Base-by-base conservation (phyloP, 2,113 vertebrate genomes). In the Myiozetetes cayanensis region DNA sequence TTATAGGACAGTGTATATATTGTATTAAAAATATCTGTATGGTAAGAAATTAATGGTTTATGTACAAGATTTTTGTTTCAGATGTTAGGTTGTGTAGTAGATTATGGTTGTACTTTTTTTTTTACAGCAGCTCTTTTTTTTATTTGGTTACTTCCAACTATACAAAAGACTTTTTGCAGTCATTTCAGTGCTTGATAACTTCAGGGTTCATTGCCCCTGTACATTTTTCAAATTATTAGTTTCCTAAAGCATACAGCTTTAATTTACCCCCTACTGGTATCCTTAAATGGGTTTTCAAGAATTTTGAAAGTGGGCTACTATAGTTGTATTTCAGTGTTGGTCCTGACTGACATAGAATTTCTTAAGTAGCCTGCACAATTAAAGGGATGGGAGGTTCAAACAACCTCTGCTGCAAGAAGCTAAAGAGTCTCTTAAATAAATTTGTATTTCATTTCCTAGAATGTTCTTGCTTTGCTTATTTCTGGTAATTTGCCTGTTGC, bases 211-310 rank as follows among this genome's bases (percentile, higher is more conserved):
- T 94, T 97, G 97, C 91, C 87, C 94, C 82, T 96, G 93, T 97
- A 96, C 96, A 96, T 98, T 98, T 98, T 98, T 97, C 92, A 97
- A 97, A 98, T 98, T 97, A 98, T 97, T 98, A 97, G 96, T 95
- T 98, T 97, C 96, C 95, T 94, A 96, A 96, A 97, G 96, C 97
- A 95, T 97, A 97, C 79, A 88, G 94, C 95, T 98, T 98, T 98
- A 97, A 98, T 98, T 97, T 98, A 97, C 97, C 96, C 94, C 98
- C 98, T 95, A 94, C 94, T 62, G 97, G 73, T 93, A 96, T 78
- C 63, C 85, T 96, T 97, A 98, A 97, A 97, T 97, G 92, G 91
- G 68, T 96, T 98, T 98, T 97, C 78, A 97, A 97, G 97, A 97
- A 97, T 96, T 97, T 97, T 95, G 86, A 95, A 96, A 97, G 94